Conservation (phyloP, 2,888 invertebrate genomes). For the Balanococcus diminutus region DNA sequence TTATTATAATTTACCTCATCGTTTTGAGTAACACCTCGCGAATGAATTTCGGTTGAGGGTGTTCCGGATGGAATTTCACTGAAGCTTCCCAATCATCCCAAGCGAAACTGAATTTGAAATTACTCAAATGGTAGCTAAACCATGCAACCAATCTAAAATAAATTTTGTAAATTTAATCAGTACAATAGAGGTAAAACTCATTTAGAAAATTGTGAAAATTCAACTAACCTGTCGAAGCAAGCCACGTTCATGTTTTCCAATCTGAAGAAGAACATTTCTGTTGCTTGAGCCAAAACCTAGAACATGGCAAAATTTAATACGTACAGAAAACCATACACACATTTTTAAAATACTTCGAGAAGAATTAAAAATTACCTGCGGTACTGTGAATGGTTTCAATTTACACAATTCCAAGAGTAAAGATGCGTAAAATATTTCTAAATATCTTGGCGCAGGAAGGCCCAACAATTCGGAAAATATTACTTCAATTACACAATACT, state of each 20-base stretch:
- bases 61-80: conserved; percentile 80
- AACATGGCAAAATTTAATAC: conserved; percentile 39
- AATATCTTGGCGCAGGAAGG: conserved; percentile 84
- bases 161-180: neutral
- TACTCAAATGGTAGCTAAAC: conserved; percentile 98
- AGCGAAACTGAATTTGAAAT: conserved; percentile 98
- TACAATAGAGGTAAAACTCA: neutral
- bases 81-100: conserved; percentile 97
- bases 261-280: conserved; percentile 93
- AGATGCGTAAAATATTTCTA: conserved; percentile 93
- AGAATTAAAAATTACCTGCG: conserved; percentile 69
- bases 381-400: conserved; percentile 94
- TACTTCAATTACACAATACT: conserved; percentile 97
- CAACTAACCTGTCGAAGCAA: conserved; percentile 82
- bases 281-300: conserved; percentile 91
- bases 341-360: neutral
- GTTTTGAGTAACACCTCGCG: conserved; percentile 89
- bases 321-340: neutral
- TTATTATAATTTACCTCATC: conserved; percentile 77
- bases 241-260: conserved; percentile 97
- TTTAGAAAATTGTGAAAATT: neutral
- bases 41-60: conserved; percentile 94
- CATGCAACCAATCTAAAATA: conserved; percentile 84
- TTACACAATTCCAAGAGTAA: conserved; percentile 96
- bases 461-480: conserved; percentile 93